Conservation (phyloP, 1,140 invertebrate genomes). For the Frieseomelitta varia region DNA sequence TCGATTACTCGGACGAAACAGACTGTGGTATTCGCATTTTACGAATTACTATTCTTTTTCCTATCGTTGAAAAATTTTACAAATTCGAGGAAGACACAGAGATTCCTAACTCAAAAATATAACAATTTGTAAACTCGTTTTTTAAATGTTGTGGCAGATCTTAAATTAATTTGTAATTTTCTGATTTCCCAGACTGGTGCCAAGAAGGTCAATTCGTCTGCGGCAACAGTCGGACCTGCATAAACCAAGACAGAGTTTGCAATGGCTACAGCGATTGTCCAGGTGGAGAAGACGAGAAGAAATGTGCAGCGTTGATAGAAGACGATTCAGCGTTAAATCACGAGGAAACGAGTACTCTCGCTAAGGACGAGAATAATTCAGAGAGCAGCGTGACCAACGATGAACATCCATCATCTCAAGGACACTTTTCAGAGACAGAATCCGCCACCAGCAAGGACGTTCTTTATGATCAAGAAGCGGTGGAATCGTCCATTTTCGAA, state of each 20-base stretch:
- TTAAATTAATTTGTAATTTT: not conserved
- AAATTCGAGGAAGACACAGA: not conserved
- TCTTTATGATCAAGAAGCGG: slow-evolving; percentile 63
- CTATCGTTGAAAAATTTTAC: not conserved
- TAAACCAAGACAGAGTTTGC: slow-evolving; percentile 86
- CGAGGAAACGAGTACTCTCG: not conserved
- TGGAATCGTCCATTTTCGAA: slow-evolving; percentile 68
- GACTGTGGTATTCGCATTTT: slow-evolving; percentile 85
- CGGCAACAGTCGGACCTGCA: slow-evolving; percentile 87
- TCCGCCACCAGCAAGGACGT: slow-evolving; percentile 32
- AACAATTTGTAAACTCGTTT: not conserved
- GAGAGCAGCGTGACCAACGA: not conserved
- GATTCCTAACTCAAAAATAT: not conserved
- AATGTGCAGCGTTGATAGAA: slow-evolving; percentile 83
- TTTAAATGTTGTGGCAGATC: not conserved
- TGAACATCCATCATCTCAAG: not conserved
- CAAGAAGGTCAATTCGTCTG: slow-evolving; percentile 88
- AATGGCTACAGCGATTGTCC: slow-evolving; percentile 90
- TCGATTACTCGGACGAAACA: slow-evolving; percentile 91
- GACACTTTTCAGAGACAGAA: slow-evolving; percentile 42
- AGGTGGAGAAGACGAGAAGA: slow-evolving; percentile 90
- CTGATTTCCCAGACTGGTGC: slow-evolving; percentile 86
- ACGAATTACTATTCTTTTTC: not conserved
- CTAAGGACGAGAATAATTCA: not conserved
- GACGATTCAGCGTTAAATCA: slow-evolving; percentile 65